A percentile compares a stretch with the other conserved stretches of the same genome.
Evolutionary conservation across 2,797 vertebrate genomes (phyloP).

Genomic region (Falco novaeseelandiae): DNA sequence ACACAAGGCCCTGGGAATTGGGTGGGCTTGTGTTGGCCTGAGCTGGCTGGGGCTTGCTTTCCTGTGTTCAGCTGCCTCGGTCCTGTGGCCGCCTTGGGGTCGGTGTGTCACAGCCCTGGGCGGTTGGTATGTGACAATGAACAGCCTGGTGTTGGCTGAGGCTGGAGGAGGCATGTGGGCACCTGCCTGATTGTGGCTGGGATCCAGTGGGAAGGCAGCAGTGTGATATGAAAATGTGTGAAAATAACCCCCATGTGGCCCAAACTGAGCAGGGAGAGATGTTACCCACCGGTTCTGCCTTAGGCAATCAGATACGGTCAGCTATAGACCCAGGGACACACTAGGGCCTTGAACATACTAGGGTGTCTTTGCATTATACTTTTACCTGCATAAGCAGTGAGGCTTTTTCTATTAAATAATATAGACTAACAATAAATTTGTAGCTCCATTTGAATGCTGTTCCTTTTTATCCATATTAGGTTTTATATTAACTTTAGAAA

Average conservation of each 20-base stretch:
- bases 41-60: neutral
- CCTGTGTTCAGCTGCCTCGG: too few species aligned
- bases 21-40: neutral
- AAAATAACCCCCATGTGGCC: fast-evolving
- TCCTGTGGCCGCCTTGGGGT: neutral
- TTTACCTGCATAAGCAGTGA: neutral
- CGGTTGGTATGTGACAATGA: fast-evolving
- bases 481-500: neutral
- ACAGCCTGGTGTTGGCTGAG: neutral
- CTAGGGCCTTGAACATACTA: fast-evolving
- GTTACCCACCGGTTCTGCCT: neutral
- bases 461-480: neutral
- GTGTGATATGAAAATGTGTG: neutral
- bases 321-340: neutral
- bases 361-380: neutral
- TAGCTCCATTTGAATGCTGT: neutral
- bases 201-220: neutral
- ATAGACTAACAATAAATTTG: neutral
- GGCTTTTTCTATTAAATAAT: neutral
- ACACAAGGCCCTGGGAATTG: neutral
- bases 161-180: neutral
- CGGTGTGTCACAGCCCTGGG: neutral
- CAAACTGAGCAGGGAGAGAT: neutral
- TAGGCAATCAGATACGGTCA: fast-evolving
- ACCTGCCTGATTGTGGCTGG: neutral